Percentiles rank a stretch among this genome's conserved stretches.
Evolutionary conservation across 2,113 vertebrate species (phyloP).

Genomic region (Tenebrosternarchus preto): DNA sequence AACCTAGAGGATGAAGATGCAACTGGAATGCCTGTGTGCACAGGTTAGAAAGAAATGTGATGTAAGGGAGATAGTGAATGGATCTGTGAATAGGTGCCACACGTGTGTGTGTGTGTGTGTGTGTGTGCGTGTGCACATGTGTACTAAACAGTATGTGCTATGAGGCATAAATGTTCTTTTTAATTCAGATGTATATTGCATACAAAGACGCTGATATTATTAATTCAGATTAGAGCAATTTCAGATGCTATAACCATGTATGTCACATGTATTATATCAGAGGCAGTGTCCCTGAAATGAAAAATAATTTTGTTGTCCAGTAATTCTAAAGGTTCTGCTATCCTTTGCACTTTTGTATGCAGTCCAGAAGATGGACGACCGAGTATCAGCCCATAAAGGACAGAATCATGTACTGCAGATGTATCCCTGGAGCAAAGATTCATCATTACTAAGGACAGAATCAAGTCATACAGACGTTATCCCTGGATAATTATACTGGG

Average conservation of each 20-base stretch:
- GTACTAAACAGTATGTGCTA: too few species aligned
- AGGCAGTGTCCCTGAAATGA: neutral
- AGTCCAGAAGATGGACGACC: neutral
- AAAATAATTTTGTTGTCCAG: neutral
- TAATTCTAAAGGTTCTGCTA: neutral
- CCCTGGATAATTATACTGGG: neutral
- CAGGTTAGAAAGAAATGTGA: constrained; percentile 2
- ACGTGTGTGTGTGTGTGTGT: neutral
- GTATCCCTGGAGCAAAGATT: neutral
- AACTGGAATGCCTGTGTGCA: neutral
- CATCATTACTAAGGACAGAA: neutral
- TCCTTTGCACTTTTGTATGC: neutral
- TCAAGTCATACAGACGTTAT: neutral
- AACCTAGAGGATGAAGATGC: neutral
- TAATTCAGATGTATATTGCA: too few species aligned
- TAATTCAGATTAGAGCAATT: too few species aligned
- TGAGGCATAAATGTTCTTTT: too few species aligned
- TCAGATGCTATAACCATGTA: too few species aligned
- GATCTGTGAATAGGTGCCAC: neutral
- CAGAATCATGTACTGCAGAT: neutral
- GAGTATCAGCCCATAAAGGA: neutral
- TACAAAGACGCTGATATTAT: too few species aligned
- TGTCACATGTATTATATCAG: neutral
- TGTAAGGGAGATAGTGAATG: too few species aligned
- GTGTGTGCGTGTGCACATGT: too few species aligned